phyloP scores from a whole-genome alignment of 2,113 vertebrate species.

The Charina bottae region DNA sequence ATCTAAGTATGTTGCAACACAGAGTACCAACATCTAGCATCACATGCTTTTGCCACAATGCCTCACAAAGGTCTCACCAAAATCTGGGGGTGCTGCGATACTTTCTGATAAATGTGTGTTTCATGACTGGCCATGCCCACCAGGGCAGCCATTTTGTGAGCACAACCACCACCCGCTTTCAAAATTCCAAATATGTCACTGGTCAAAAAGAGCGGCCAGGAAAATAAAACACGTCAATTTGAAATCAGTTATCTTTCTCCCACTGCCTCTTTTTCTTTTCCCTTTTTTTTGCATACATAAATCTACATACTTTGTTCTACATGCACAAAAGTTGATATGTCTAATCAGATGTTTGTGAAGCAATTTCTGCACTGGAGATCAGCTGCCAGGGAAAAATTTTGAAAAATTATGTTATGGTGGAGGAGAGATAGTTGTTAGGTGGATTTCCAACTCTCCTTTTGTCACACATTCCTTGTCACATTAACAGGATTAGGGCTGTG shows the following conservation, averaged over 20 bases:
- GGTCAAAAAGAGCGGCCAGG: not conserved
- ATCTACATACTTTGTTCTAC: not conserved
- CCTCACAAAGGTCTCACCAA: not conserved
- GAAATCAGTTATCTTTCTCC: not conserved
- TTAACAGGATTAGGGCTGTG: not conserved
- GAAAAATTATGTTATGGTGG: not conserved
- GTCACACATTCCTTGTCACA: not conserved
- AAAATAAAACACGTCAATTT: not conserved
- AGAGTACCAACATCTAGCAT: not conserved
- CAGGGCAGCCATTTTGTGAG: not conserved
- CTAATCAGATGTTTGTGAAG: not conserved
- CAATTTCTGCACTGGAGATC: not conserved
- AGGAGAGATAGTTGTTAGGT: not conserved
- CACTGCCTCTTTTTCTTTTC: not conserved
- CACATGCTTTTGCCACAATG: not conserved
- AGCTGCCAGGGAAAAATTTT: not conserved
- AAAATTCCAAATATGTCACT: not conserved
- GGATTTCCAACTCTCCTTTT: not conserved
- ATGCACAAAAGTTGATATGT: not conserved
- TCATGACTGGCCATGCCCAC: not conserved
- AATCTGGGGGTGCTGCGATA: not conserved
- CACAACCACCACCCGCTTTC: not conserved
- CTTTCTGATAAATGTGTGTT: not conserved
- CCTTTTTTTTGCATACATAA: not conserved
- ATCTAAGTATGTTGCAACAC: not conserved